These are phyloP conservation scores for Mormyrops attenuatus DNA, from an alignment of 2,797 vertebrate genomes.

Conservation along the genomic window DNA sequence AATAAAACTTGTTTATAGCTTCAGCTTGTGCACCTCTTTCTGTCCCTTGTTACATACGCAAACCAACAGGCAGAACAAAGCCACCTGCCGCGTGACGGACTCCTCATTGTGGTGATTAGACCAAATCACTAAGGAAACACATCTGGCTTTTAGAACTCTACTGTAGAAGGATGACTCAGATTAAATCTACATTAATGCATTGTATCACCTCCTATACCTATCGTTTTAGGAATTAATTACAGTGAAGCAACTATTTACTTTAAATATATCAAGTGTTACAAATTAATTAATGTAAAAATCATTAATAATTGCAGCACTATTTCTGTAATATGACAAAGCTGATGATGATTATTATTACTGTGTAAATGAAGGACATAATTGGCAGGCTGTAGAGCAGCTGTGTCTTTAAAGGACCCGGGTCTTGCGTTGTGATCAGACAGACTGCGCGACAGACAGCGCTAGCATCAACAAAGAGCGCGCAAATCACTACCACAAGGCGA, in stretches of 20 bases:
- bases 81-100: background rate
- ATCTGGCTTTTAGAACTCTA: background rate
- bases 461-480: slow-evolving; percentile 64
- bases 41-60: background rate
- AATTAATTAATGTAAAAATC: background rate
- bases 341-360: background rate
- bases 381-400: slow-evolving; percentile 26
- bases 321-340: background rate
- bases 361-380: background rate
- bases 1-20: slow-evolving; percentile 45
- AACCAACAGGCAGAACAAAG: background rate
- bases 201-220: background rate
- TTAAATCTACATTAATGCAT: background rate
- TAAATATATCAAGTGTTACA: background rate
- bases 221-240: background rate
- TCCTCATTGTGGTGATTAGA: background rate
- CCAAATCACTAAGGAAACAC: background rate
- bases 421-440: slow-evolving; percentile 1
- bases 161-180: background rate
- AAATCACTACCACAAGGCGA: slow-evolving; percentile 50
- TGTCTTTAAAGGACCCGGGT: slow-evolving; percentile 14
- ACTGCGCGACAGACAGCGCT: slow-evolving; percentile 33
- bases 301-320: background rate
- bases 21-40: background rate
- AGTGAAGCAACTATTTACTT: background rate